Evolutionary conservation across 2,888 invertebrate genomes (phyloP), one percentile per base, ranked within the genome.

Genomic region (Charanyca ferruginea): DNA sequence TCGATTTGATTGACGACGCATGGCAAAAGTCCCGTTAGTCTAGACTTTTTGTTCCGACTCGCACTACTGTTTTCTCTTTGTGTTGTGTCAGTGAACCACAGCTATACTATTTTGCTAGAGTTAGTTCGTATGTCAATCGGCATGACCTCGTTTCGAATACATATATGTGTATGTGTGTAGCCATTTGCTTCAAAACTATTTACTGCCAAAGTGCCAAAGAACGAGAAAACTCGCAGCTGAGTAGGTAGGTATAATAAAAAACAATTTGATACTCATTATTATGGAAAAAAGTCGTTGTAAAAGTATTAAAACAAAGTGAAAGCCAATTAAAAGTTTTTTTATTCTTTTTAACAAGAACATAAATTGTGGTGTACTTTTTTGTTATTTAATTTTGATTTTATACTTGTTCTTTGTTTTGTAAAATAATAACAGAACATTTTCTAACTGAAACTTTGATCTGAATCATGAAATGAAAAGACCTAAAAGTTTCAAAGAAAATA

Each of bases 71-170:
- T 60, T 65, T 73, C 73, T 67, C 71, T 78, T 79, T 81, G 77
- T 79, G 57, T 41, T 73, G 67, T 81, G 83, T 81, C 83, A 84
- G 74, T 77, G 80, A 80, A 80, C 82, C 70, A 68, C 51, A 66
- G 66, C 65, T 67, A 67, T 60, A 63, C 54, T 74, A 70, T 78
- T 75, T 71, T 47, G 64, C 66, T 77, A 73, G 64, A 51, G 51
- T 55, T 73, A 71, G 79, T 80, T 76, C 80, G 81, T 80, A 81
- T 83, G 83, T 84, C 86, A 86, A 84, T 86, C 83, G 81, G 59
- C 68, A 61, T 79, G 83, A 75, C 84, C 86, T 77, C 81, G 64
- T 83, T 86, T 78, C 52, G 57, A 32, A 72, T 66, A 69, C 59
- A 72, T 66, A 70, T n/a, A n/a, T n/a, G n/a, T 65, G 64, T 68